Evolutionary conservation across 2,888 invertebrate species (phyloP).

Genomic region (Tineola bisselliella): DNA sequence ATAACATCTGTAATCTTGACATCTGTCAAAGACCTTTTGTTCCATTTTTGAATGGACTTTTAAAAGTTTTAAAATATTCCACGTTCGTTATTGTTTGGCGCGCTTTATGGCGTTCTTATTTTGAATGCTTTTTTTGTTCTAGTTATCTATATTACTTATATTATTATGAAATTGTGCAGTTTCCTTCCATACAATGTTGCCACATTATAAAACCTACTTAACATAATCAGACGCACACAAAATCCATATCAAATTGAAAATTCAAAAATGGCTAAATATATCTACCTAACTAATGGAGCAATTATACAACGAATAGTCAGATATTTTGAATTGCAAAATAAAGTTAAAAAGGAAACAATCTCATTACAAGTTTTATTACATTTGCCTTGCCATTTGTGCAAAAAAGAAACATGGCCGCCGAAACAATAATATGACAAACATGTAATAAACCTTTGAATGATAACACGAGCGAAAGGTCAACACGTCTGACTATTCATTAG

Average conservation of each 20-base stretch:
- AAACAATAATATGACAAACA: not conserved
- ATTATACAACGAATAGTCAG: conserved; percentile 47
- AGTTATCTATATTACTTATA: too few species aligned
- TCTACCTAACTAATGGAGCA: conserved; percentile 65
- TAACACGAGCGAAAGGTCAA: not conserved
- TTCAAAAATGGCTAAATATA: conserved; percentile 63
- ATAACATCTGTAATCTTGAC: conserved; percentile 9
- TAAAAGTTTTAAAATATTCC: not conserved
- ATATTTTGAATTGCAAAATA: conserved; percentile 25
- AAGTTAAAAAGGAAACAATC: not conserved
- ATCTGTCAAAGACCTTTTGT: conserved; percentile 3
- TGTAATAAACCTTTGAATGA: not conserved
- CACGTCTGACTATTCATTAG: conserved; percentile 39
- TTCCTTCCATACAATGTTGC: conserved; percentile 3
- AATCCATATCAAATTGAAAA: conserved; percentile 41
- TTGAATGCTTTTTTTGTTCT: too few species aligned
- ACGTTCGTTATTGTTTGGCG: not conserved
- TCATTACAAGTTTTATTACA: not conserved
- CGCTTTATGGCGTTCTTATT: not conserved
- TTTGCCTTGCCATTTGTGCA: not conserved
- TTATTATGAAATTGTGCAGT: not conserved
- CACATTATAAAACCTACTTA: conserved; percentile 10
- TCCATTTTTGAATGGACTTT: conserved; percentile 1
- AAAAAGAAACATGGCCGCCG: not conserved
- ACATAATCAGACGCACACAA: not conserved